Conservation (phyloP, 2,113 vertebrate genomes). For the Centropus bengalensis region DNA sequence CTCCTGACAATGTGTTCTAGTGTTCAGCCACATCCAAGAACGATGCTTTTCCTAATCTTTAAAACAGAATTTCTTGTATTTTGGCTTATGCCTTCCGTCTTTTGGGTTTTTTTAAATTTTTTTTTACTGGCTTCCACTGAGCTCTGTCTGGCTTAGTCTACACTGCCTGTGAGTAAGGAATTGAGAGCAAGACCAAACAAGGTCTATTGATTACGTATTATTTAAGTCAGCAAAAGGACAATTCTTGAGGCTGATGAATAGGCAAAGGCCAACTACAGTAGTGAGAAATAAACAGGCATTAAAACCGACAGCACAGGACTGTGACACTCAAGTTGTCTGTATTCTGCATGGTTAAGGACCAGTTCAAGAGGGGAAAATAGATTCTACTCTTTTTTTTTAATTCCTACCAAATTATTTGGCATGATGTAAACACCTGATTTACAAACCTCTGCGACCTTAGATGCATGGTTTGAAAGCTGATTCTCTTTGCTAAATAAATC, state of each 20-base stretch:
- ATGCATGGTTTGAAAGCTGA: neutral
- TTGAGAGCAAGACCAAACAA: neutral
- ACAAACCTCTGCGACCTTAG: neutral
- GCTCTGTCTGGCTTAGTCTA: neutral
- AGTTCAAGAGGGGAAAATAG: neutral
- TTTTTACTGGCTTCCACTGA: neutral
- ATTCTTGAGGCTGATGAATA: neutral
- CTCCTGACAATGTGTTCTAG: neutral
- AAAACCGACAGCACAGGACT: neutral
- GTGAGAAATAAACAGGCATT: neutral
- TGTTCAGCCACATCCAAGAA: rapidly evolving
- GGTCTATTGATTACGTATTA: neutral
- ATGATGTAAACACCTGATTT: neutral
- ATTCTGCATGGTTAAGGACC: neutral
- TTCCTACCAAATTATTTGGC: neutral
- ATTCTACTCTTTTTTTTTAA: neutral
- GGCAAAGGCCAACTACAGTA: neutral
- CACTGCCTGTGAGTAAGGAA: neutral
- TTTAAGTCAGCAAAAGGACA: neutral
- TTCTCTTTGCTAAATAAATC: neutral
- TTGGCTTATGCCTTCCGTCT: neutral
- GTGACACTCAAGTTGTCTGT: neutral
- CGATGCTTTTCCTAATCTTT: neutral
- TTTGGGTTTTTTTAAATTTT: neutral
- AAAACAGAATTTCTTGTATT: neutral